A percentile compares a stretch with the other conserved stretches of the same genome.
Evolutionary conservation across 2,888 invertebrate genomes (phyloP).

Genomic region (Spilarctia lutea): DNA sequence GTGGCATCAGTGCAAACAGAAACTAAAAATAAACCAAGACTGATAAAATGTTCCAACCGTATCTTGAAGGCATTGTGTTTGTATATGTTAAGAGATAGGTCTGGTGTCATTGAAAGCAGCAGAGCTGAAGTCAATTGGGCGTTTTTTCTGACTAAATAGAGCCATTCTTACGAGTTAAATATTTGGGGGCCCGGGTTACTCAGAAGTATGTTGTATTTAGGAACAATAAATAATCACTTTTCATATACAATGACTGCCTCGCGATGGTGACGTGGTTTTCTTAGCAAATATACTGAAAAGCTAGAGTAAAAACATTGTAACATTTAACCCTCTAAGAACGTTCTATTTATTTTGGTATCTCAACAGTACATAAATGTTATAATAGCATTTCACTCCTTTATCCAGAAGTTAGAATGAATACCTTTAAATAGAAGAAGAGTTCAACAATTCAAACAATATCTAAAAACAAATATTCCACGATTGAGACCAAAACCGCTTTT

Average conservation of each 20-base stretch:
- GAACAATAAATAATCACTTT: too few relatives aligned
- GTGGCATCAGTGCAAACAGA: slow-evolving; percentile 5
- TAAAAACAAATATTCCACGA: background rate
- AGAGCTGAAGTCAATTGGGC: background rate
- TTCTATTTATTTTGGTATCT: too few relatives aligned
- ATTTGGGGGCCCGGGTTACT: too few relatives aligned
- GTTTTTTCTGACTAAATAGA: too few relatives aligned
- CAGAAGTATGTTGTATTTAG: too few relatives aligned
- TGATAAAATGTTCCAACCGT: background rate
- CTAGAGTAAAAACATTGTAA: too few relatives aligned
- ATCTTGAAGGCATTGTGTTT: background rate
- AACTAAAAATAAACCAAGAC: slow-evolving; percentile 6
- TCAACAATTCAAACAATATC: background rate
- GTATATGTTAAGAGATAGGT: background rate
- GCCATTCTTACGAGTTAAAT: background rate
- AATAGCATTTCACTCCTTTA: background rate
- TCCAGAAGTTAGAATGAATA: background rate
- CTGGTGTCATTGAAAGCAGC: background rate
- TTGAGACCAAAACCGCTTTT: background rate
- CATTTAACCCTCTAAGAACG: too few relatives aligned
- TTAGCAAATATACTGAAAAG: too few relatives aligned
- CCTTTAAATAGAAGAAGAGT: background rate
- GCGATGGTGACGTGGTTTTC: too few relatives aligned
- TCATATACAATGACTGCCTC: too few relatives aligned
- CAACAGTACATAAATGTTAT: background rate